Conservation (phyloP, 2,113 vertebrate genomes). For the Sardina pilchardus region DNA sequence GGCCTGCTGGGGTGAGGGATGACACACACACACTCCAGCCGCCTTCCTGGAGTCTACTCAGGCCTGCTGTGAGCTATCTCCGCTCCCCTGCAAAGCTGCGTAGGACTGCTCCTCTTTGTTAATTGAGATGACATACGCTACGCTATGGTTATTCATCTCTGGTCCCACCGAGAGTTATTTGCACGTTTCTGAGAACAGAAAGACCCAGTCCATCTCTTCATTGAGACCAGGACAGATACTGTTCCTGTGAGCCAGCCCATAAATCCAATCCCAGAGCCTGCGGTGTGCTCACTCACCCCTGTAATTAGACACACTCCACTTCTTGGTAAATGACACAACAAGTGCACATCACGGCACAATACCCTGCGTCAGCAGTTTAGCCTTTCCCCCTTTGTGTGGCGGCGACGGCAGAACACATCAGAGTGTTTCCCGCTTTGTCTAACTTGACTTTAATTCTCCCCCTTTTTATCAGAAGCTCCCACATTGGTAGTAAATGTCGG, state of each 20-base stretch:
- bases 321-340: conserved; percentile 5
- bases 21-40: too few relatives aligned
- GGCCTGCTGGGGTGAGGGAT: not conserved
- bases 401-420: not conserved
- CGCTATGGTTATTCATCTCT: not conserved
- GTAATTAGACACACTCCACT: conserved; percentile 2
- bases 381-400: not conserved
- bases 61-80: not conserved
- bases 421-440: not conserved
- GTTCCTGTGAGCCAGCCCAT: not conserved
- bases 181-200: not conserved
- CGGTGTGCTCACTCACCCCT: not conserved
- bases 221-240: not conserved
- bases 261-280: not conserved
- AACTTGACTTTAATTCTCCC: not conserved
- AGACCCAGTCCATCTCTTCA: not conserved
- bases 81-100: not conserved
- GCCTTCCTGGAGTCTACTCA: too few relatives aligned
- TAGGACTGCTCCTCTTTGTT: not conserved
- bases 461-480: not conserved
- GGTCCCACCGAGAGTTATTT: not conserved
- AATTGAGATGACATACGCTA: not conserved
- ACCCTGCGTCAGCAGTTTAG: not conserved
- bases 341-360: not conserved
- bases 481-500: not conserved